Conservation (phyloP, 2,888 invertebrate genomes). For the Listrodromus nycthemerus region DNA sequence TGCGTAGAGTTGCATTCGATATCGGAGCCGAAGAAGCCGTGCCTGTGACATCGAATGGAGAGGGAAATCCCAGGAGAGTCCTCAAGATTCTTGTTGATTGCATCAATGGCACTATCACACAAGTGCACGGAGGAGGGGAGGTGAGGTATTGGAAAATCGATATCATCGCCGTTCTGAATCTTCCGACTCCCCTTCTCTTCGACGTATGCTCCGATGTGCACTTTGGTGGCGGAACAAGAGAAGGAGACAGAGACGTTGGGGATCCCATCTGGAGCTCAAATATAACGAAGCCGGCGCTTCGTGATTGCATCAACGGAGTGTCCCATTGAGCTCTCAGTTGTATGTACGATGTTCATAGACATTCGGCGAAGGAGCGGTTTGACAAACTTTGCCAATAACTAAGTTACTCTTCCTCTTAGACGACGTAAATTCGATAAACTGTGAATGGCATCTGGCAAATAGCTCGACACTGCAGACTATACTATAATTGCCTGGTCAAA, state of each 20-base stretch:
- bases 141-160: constrained; percentile 44
- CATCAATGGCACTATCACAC: constrained; percentile 30
- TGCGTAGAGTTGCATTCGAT: background rate
- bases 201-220: constrained; percentile 1
- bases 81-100: constrained; percentile 25
- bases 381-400: constrained; percentile 58
- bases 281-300: constrained; percentile 27
- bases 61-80: constrained; percentile 11
- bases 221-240: constrained; percentile 2
- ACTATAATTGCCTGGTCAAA: background rate
- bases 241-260: background rate
- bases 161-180: constrained; percentile 39
- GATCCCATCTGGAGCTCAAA: constrained; percentile 12
- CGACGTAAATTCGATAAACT: constrained; percentile 18
- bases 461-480: constrained; percentile 10
- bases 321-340: constrained; percentile 23
- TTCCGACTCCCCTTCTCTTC: background rate
- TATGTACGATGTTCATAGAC: constrained; percentile 2
- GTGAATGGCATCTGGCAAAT: constrained; percentile 24
- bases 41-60: constrained; percentile 22
- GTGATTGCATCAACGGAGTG: constrained; percentile 43
- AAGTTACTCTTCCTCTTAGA: constrained; percentile 26
- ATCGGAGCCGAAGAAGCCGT: background rate
- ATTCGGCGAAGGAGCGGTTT: constrained; percentile 46
- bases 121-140: constrained; percentile 4